Evolutionary conservation across 2,888 invertebrate species (phyloP), one percentile per base, ranked within the genome.

Genomic region (Drosophila vallismaia): DNA sequence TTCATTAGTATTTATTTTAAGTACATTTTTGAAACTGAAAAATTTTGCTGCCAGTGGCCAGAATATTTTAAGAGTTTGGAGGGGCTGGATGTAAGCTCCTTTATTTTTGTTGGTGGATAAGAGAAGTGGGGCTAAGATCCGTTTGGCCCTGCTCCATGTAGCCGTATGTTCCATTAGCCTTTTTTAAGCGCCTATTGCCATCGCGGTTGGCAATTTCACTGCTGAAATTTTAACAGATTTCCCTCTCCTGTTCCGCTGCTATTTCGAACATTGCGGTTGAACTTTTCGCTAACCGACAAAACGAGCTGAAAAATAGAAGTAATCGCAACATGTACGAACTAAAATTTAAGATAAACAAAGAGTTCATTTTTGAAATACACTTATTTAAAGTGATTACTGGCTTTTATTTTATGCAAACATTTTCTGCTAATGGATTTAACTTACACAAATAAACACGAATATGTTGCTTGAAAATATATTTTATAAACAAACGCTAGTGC

Each of bases 191-290:
- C 69, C 69, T 70, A 69, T 69, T 60, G 54, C 66, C 53, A 19
- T 46, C 45, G 50, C 58, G 57, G 58, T 58, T 71, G 50, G 56
- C 63, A 57, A 38, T 42, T 50, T 31, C 26, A 44, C 56, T 73
- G 74, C 54, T 79, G 72, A 75, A 83, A 84, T 80, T 83, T 75
- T 83, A 80, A 86, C 86, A 83, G 83, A 83, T 84, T 84, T 83
- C 78, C 70, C 67, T 72, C 76, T 60, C 55, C 8, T 48, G 52
- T 36, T 70, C 67, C 53, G 80, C 78, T 76, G 79, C 71, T 76
- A 70, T 78, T 76, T 76, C 38, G 50, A 46, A 69, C 36, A 79
- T 85, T 85, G 83, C 71, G 79, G 86, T 79, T 76, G 51, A 75
- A 77, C 71, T 70, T 70, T 69, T 44, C 46, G 26, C 66, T 52